Evolutionary conservation across 2,113 vertebrate species (phyloP).

Genomic region (Aplodontia rufa): DNA sequence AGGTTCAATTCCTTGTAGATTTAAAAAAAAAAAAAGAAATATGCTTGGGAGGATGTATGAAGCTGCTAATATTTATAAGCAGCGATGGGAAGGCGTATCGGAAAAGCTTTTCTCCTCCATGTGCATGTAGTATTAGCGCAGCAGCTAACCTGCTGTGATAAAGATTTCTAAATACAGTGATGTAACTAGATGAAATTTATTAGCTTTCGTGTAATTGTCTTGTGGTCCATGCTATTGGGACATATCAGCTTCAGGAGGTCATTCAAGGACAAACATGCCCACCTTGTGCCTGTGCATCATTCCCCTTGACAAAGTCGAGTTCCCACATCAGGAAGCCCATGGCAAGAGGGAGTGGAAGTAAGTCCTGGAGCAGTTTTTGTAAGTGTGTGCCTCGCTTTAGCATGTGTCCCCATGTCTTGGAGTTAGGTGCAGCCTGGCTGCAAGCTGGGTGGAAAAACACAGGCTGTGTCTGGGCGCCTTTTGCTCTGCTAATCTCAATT

Average conservation of each 20-base stretch:
- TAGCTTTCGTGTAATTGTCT: not conserved
- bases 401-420: not conserved
- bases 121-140: not conserved
- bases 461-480: not conserved
- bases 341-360: not conserved
- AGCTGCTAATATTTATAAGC: not conserved
- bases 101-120: not conserved
- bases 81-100: not conserved
- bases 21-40: constrained; percentile 28
- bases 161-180: not conserved
- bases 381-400: not conserved
- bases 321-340: not conserved
- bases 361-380: not conserved
- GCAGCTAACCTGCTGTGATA: not conserved
- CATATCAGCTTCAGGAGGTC: not conserved
- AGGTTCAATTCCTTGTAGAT: too few relatives aligned
- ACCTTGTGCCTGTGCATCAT: not conserved
- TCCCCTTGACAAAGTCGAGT: not conserved
- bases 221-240: not conserved
- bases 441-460: not conserved
- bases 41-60: not conserved
- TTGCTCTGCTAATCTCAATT: not conserved
- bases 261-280: not conserved
- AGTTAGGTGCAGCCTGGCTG: not conserved
- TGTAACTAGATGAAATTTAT: not conserved